Conservation (phyloP, 2,113 vertebrate genomes). For the Macaca nemestrina region DNA sequence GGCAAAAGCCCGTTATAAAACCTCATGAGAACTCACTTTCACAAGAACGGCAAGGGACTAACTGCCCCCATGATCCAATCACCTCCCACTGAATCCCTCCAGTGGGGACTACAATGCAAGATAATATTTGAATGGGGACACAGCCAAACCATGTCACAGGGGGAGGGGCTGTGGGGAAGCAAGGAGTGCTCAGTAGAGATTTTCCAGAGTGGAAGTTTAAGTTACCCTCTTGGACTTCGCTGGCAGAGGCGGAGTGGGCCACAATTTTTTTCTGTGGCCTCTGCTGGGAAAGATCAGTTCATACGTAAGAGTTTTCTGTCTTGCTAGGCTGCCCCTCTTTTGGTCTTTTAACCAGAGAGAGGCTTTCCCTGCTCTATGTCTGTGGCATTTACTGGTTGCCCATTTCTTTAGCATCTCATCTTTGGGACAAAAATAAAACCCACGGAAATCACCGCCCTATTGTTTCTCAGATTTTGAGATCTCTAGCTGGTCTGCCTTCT, state of each 20-base stretch:
- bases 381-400: not conserved
- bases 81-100: no score
- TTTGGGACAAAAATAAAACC: not conserved
- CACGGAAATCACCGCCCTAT: rapidly evolving
- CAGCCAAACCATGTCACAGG: no score
- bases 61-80: no score
- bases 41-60: no score
- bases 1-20: no score
- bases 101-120: no score
- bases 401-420: not conserved
- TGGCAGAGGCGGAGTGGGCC: not conserved
- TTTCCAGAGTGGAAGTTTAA: not conserved
- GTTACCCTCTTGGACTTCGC: not conserved
- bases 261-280: not conserved
- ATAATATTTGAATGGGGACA: no score
- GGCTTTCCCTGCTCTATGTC: not conserved
- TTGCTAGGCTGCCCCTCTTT: not conserved
- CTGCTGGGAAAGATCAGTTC: no score
- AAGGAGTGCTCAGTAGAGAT: not conserved
- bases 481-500: not conserved
- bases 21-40: no score
- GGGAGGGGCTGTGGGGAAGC: no score
- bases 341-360: not conserved
- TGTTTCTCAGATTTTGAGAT: not conserved
- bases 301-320: not conserved